A percentile compares a stretch with the other conserved stretches of the same genome.
phyloP scores from a whole-genome alignment of 2,113 vertebrate genomes.

The Dendropsophus ebraccatus region DNA sequence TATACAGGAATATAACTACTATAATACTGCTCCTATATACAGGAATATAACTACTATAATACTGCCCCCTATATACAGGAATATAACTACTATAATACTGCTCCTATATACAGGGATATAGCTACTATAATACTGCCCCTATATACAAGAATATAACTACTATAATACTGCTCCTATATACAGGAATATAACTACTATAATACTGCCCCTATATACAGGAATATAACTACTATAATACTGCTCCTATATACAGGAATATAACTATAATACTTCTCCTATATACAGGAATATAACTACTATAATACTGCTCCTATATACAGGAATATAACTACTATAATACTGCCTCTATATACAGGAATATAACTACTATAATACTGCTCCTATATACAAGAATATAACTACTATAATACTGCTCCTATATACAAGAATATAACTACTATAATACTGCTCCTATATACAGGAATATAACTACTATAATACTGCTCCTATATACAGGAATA shows the following conservation, averaged over 20 bases:
- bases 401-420: not conserved
- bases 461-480: constrained; percentile 16
- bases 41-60: no score
- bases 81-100: no score
- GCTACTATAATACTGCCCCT: not conserved
- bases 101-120: no score
- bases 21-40: no score
- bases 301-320: not conserved
- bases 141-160: not conserved
- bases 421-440: not conserved
- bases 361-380: not conserved
- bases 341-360: not conserved
- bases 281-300: not conserved
- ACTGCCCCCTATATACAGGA: no score
- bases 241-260: not conserved
- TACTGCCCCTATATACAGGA: not conserved
- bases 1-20: no score
- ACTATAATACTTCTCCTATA: not conserved
- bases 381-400: not conserved
- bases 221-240: not conserved
- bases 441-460: not conserved
- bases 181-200: constrained; percentile 16
- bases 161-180: not conserved
- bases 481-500: not conserved
- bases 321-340: not conserved